A percentile compares a stretch with the other conserved stretches of the same genome.
phyloP scores from a whole-genome alignment of 2,888 invertebrate genomes.

The Argyresthia goedartella region DNA sequence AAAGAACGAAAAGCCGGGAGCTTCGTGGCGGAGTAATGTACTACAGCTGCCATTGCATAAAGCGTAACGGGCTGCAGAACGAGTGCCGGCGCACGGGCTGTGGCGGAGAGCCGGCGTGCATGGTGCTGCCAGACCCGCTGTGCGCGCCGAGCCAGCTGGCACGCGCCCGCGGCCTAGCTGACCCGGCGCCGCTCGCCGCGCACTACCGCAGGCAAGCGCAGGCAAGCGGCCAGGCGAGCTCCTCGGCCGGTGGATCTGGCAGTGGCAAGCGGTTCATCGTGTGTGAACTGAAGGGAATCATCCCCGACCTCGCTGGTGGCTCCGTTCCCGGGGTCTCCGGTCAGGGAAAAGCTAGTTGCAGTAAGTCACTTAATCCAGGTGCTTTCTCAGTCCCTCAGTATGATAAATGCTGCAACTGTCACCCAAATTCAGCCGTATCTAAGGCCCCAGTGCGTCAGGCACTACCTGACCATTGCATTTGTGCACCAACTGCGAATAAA shows the following conservation, averaged over 20 bases:
- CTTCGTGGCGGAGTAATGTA: slow-evolving; percentile 67
- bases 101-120: slow-evolving; percentile 63
- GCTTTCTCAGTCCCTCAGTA: background rate
- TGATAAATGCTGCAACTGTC: background rate
- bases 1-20: slow-evolving; percentile 63
- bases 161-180: slow-evolving; percentile 53
- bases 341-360: slow-evolving; percentile 38
- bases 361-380: slow-evolving; percentile 32
- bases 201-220: slow-evolving; percentile 17
- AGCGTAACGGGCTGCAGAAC: slow-evolving; percentile 72
- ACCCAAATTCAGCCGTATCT: background rate
- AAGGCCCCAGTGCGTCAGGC: slow-evolving; percentile 11
- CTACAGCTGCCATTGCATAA: slow-evolving; percentile 70
- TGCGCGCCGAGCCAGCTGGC: slow-evolving; percentile 68
- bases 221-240: slow-evolving; percentile 20
- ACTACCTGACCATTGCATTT: background rate
- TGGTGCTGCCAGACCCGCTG: slow-evolving; percentile 63
- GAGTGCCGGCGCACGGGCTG: slow-evolving; percentile 68
- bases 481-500: too few relatives aligned
- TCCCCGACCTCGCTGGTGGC: slow-evolving; percentile 16
- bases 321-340: slow-evolving; percentile 18
- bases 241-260: slow-evolving; percentile 17
- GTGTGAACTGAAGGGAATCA: slow-evolving; percentile 52
- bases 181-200: slow-evolving; percentile 39
- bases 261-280: slow-evolving; percentile 54